Base-by-base conservation (phyloP, 2,797 vertebrate species). In the Peromyscus melanophrys region DNA sequence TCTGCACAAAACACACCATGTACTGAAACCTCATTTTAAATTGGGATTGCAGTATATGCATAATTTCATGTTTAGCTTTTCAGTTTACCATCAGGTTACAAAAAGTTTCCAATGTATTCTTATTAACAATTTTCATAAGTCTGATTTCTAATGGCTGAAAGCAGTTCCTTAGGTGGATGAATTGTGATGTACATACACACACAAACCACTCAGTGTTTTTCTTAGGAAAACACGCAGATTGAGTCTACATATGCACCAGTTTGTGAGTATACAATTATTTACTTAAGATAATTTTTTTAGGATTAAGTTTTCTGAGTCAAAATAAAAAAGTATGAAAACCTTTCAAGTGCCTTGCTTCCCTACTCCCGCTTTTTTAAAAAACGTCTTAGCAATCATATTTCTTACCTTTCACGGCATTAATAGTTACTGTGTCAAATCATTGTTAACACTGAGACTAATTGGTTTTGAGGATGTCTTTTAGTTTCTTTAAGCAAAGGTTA, bases 241-340 rank as follows among this genome's bases (percentile, higher is more conserved):
- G 19, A 34, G 13, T 85, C 1, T 71, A 4, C 4, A 77, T 95
- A 67, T 19, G 16, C 27, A 67, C 61, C 34, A 40, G 6, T 87
- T 78, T 94, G 2, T 91, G 43, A 4, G 43, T 77, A 1, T 81
- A 29, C 34, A 90, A 90, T 81, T 92, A 73, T 90, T 90, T 90
- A 55, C 12, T 85, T 81, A 59, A 82, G 31, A 88, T 71, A 43
- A 63, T n/a, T 73, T 94, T 94, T 85, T 29, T 94, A 82, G 46
- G 88, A 75, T 8, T 94, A 55, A 34, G 19, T 19, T 92, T 71
- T 78, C 49, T 87, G 25, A 10, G 31, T 31, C 31, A 49, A n/a
- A 65, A 77, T 27, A 57, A 89, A 92, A 81, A 34, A 34, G 19
- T 37, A 78, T 46, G 80, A 83, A 92, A 92, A 5, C 31, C n/a